phyloP scores from a whole-genome alignment of 1,140 invertebrate genomes.

The Caenorhabditis elegans region DNA sequence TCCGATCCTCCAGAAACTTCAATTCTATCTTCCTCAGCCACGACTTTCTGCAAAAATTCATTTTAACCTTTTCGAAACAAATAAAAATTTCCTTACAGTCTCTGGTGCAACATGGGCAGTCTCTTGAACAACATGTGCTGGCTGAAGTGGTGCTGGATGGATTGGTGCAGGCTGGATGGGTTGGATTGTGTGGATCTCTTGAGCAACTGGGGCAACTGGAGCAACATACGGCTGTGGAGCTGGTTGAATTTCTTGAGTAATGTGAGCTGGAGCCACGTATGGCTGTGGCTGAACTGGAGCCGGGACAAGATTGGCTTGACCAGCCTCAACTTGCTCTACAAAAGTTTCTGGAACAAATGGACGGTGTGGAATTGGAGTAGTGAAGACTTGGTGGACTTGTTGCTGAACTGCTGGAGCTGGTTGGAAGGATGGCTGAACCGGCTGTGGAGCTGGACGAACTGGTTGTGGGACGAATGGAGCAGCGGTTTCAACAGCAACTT shows the following conservation, averaged over 20 bases:
- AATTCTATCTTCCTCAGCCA: neutral
- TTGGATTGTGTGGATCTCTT: no score
- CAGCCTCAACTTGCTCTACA: neutral
- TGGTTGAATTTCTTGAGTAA: no score
- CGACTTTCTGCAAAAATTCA: neutral
- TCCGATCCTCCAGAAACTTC: neutral
- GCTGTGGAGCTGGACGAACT: neutral
- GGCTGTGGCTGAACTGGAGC: no score
- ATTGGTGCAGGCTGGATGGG: neutral
- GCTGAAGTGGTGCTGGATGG: neutral
- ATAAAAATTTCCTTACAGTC: neutral
- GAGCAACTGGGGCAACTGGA: no score
- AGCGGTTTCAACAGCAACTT: neutral
- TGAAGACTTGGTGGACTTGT: neutral
- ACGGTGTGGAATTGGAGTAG: neutral
- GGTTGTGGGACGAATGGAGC: conserved; percentile 18
- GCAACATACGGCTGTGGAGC: no score
- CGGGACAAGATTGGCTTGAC: no score
- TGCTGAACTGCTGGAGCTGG: neutral
- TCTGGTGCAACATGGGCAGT: neutral
- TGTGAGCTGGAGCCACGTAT: neutral
- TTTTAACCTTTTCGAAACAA: neutral
- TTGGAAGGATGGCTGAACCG: neutral
- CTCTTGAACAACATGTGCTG: neutral
- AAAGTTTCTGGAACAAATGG: neutral